Evolutionary conservation across 92 coral and sea anemone genomes (phyloP), one percentile per base, ranked within the genome.

Genomic region (Siderastrea siderea): DNA sequence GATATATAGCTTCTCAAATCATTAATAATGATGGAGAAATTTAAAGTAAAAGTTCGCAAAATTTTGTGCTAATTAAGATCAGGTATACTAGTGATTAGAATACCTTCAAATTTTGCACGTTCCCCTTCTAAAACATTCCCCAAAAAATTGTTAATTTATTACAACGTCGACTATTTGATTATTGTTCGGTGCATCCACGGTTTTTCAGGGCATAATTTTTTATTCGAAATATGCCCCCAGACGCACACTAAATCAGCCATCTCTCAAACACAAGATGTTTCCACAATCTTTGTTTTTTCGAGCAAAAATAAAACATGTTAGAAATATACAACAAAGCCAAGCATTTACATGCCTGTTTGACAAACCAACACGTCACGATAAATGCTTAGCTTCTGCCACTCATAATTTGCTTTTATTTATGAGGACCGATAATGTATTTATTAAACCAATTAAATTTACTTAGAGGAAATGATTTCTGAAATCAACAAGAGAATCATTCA

Each of bases 271-370:
- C 53, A 15, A 45, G 3, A 1, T 14, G 17, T 46, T 61, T 60
- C 5, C 47, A 61, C 66, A 62, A 78, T 61, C 15, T 61, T 47
- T 62, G 5, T 61, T 47, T 78, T 62, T 62, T 63, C 55, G 13
- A 11, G 11, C 1, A 78, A 78, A 78, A 61, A 62, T 62, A 78
- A 77, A 47, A 77, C 70, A 47, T 47, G 46, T 14, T 62, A 77
- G 59, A 78, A 62, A 78, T 62, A 78, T 78, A 78, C 82, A 78
- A 8, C 71, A 17, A 47, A 47, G 47, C 58, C 45, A 58, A 63
- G 71, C 69, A 77, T n/a, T 48, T 82, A 68, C 51, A 61, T 47
- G 81, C 46, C 89, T 4, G 72, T 65, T 47, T 53, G 14, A 43
- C 62, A 26, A 64, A 68, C 65, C 15, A 38, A 75, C 61, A 17